Evolutionary conservation across 2,888 invertebrate species (phyloP).

Genomic region (Conomelus anceps): DNA sequence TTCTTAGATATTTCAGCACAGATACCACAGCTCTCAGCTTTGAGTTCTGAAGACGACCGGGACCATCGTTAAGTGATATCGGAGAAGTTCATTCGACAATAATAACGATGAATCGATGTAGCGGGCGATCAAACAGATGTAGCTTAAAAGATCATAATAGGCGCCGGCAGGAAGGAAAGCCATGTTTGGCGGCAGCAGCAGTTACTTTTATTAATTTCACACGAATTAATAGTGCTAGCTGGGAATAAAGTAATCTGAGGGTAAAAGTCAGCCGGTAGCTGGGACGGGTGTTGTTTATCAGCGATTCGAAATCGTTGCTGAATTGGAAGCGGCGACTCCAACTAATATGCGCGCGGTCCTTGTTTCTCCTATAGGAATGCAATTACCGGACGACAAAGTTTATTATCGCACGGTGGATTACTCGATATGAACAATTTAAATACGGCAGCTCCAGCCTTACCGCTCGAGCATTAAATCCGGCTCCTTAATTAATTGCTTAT

Average conservation of each 20-base stretch:
- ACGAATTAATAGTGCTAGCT: background rate
- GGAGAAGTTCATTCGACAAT: background rate
- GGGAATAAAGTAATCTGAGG: background rate
- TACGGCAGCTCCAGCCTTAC: no score
- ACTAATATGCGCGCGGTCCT: background rate
- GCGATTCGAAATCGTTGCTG: background rate
- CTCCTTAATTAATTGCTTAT: background rate
- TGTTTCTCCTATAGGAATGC: background rate
- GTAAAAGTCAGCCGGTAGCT: background rate
- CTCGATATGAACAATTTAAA: conserved; percentile 1
- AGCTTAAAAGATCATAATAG: background rate
- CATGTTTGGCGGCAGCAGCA: background rate
- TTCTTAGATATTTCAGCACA: no score
- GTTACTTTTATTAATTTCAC: background rate
- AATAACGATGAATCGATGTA: background rate
- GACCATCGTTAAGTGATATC: background rate
- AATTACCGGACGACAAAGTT: background rate
- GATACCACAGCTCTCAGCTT: no score
- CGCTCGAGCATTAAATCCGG: background rate
- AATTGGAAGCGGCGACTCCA: background rate
- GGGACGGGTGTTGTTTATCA: background rate
- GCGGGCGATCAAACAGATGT: background rate
- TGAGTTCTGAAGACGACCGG: background rate
- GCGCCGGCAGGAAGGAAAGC: background rate
- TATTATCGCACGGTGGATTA: background rate